Evolutionary conservation across 2,797 vertebrate genomes (phyloP), one percentile per base, ranked within the genome.

Genomic region (Cichlasoma orientale): DNA sequence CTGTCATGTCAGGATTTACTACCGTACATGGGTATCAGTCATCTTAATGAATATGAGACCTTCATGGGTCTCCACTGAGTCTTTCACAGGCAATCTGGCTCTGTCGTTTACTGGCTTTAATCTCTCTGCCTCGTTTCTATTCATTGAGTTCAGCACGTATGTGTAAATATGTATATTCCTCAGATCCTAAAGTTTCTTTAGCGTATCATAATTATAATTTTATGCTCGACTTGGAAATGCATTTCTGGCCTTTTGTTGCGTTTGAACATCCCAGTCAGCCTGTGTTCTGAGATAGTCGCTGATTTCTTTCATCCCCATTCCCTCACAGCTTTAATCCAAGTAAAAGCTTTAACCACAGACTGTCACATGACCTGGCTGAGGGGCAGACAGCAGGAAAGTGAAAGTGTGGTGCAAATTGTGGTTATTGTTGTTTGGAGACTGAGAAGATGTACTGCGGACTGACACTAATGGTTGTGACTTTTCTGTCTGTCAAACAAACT

Each of bases 31-130:
- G 50, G 70, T 76, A 90, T 94, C 90, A 63, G 75, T 92, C 90
- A 83, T 78, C 76, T 84, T 92, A 91, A 91, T 90, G 83, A 86
- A 66, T 72, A 78, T 54, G 87, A 90, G 83, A 91, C 90, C 88
- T 93, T 92, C 91, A 91, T 41, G 38, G 75, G 58, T 82, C 83
- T 85, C 83, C 63, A 69, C 70, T 38, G 80, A 90, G 82, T 86
- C 88, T 90, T 92, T 90, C 88, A 89, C 74, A 77, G 82, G 50
- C 80, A 81, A 75, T 82, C 75, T 73, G 23, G 61, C 59, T 52
- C 71, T 55, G 54, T 78, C 76, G 23, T 75, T 66, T 82, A 50
- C 61, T 61, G 75, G 21, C 74, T 83, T 82, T 68, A 86, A 79
- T 77, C 80, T 83, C 77, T 83, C 79, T 72, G 58, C 74, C 77